phyloP scores from a whole-genome alignment of 2,113 vertebrate species.

The Epinephelus fuscoguttatus region DNA sequence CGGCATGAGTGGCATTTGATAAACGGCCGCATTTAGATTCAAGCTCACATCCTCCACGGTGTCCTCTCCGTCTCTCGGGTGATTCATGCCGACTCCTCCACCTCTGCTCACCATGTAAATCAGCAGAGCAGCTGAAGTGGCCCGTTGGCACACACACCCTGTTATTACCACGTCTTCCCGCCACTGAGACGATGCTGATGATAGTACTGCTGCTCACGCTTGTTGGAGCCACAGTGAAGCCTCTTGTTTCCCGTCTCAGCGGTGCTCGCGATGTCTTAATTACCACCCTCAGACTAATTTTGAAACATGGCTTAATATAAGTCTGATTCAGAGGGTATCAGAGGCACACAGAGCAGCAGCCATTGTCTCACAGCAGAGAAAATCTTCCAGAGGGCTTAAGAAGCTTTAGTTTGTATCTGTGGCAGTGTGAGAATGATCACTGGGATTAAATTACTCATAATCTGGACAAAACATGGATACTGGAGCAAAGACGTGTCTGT shows the following conservation, averaged over 20 bases:
- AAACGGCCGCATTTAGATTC: conserved; percentile 71
- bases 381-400: background rate
- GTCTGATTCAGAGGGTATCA: conserved; percentile 28
- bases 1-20: conserved; percentile 45
- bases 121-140: conserved; percentile 48
- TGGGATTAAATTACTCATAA: background rate
- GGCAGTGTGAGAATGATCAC: background rate
- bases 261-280: conserved; percentile 34
- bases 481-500: background rate
- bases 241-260: conserved; percentile 5
- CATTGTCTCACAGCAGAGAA: conserved; percentile 1
- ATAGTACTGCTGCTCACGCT: conserved; percentile 49
- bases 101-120: conserved; percentile 66
- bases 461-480: background rate
- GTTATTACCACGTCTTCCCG: conserved; percentile 57
- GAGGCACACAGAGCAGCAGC: conserved; percentile 12
- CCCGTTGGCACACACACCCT: conserved; percentile 20
- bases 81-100: conserved; percentile 70
- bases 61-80: conserved; percentile 42
- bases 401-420: background rate
- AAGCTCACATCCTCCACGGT: conserved; percentile 64
- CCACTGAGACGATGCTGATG: conserved; percentile 32
- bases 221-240: conserved; percentile 40
- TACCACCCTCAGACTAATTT: conserved; percentile 28
- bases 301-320: conserved; percentile 12